A percentile compares a stretch with the other conserved stretches of the same genome.
Evolutionary conservation across 1,140 invertebrate species (phyloP).

Genomic region (Ips nitidus): DNA sequence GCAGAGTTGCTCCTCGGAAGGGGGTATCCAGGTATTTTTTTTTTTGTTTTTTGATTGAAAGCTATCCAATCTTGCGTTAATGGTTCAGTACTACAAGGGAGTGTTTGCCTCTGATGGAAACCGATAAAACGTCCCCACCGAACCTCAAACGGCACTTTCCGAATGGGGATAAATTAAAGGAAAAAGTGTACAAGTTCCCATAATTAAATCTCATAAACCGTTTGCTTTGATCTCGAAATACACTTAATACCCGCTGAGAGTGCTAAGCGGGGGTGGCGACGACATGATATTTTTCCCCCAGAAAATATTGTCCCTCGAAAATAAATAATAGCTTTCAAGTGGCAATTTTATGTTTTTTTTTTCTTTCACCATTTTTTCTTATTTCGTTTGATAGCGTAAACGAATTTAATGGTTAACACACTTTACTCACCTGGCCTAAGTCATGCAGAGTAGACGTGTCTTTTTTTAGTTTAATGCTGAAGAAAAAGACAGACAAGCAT

Average conservation of each 20-base stretch:
- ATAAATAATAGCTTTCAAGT: conserved; percentile 22
- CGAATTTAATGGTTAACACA: too few relatives aligned
- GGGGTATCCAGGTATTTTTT: conserved; percentile 9
- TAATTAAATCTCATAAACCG: conserved; percentile 30
- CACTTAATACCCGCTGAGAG: conserved; percentile 33
- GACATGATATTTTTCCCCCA: conserved; percentile 21
- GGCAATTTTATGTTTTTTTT: conserved; percentile 20
- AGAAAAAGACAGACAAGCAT: too few relatives aligned
- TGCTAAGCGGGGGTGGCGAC: conserved; percentile 7
- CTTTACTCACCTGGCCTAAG: too few relatives aligned
- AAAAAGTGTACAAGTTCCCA: conserved; percentile 16
- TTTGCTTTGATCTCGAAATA: conserved; percentile 33
- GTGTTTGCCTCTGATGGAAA: neutral
- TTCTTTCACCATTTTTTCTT: neutral
- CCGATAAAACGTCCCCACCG: neutral
- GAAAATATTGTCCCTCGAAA: conserved; percentile 13
- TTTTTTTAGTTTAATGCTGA: too few relatives aligned
- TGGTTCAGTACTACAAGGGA: neutral
- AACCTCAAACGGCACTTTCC: neutral
- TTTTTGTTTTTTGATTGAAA: neutral
- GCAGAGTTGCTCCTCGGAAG: conserved; percentile 6
- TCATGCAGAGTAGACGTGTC: too few relatives aligned
- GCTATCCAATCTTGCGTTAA: neutral
- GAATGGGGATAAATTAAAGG: conserved; percentile 16
- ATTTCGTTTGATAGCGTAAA: too few relatives aligned